A percentile compares a stretch with the other conserved stretches of the same genome.
Evolutionary conservation across 1,140 invertebrate genomes (phyloP).

Genomic region (Uloborus diversus): DNA sequence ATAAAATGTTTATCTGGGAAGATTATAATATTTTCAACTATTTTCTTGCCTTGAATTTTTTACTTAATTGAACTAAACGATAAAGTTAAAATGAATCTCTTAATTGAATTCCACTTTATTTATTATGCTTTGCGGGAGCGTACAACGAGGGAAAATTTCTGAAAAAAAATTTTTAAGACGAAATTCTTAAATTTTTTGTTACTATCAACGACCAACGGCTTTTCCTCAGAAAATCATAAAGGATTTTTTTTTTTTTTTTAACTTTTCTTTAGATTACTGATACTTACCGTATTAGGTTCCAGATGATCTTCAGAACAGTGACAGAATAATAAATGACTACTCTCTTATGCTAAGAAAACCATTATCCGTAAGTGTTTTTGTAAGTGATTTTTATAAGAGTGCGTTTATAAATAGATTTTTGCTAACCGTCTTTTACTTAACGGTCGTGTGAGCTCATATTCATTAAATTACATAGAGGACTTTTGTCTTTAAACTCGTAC

Average conservation of each 20-base stretch:
- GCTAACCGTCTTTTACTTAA: too few relatives aligned
- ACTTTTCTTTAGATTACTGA: not conserved
- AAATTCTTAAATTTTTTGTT: too few relatives aligned
- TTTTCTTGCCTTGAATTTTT: too few relatives aligned
- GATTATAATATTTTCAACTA: too few relatives aligned
- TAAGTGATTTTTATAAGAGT: slow-evolving; percentile 20
- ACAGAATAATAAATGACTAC: slow-evolving; percentile 41
- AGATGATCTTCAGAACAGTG: slow-evolving; percentile 8
- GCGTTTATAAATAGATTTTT: slow-evolving; percentile 35
- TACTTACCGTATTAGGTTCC: not conserved
- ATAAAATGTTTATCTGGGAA: too few relatives aligned
- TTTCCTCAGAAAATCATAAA: not conserved
- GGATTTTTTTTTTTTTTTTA: not conserved
- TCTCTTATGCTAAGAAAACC: not conserved
- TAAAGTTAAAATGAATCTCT: too few relatives aligned
- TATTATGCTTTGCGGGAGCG: too few relatives aligned
- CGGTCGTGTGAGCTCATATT: slow-evolving; percentile 12
- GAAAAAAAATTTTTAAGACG: too few relatives aligned
- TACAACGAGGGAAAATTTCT: too few relatives aligned
- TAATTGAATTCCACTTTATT: too few relatives aligned
- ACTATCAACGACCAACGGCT: too few relatives aligned
- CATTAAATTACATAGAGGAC: slow-evolving; percentile 5
- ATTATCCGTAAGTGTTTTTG: slow-evolving; percentile 18
- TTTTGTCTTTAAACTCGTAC: not conserved
- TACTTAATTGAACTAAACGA: too few relatives aligned